A percentile compares a stretch with the other conserved stretches of the same genome.
Evolutionary conservation across 2,888 invertebrate genomes (phyloP).

Genomic region (Orthonychiurus folsomi): DNA sequence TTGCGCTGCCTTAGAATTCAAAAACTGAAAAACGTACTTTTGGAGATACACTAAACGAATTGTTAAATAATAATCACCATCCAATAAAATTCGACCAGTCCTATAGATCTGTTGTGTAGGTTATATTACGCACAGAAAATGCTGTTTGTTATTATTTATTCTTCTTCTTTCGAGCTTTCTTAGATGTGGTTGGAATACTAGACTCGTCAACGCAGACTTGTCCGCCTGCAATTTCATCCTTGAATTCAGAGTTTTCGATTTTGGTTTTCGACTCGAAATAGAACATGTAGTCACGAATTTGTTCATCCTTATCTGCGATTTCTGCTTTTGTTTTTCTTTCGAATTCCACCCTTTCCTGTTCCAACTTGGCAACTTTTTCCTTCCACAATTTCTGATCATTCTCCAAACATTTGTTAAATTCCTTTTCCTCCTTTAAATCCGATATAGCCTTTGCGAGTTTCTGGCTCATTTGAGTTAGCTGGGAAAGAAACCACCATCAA

Average conservation of each 20-base stretch:
- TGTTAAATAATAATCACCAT: too few species aligned
- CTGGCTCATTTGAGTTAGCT: slow-evolving; percentile 40
- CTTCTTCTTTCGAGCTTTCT: not conserved
- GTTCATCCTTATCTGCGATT: slow-evolving; percentile 77
- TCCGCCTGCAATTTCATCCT: slow-evolving; percentile 55
- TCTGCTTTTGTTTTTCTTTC: slow-evolving; percentile 50
- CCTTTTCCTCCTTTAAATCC: slow-evolving; percentile 73
- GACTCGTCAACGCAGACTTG: slow-evolving; percentile 48
- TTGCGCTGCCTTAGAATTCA: too few species aligned
- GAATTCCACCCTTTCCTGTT: slow-evolving; percentile 47
- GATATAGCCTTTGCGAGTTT: slow-evolving; percentile 57
- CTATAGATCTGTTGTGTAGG: too few species aligned
- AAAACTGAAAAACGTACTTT: too few species aligned
- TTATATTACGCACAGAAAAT: too few species aligned
- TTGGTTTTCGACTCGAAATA: slow-evolving; percentile 78
- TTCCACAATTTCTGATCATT: slow-evolving; percentile 68
- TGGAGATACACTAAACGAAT: too few species aligned
- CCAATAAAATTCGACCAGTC: too few species aligned
- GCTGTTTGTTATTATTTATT: too few species aligned
- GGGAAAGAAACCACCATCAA: slow-evolving; percentile 16
- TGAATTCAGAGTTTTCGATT: slow-evolving; percentile 51
- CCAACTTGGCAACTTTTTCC: slow-evolving; percentile 52
- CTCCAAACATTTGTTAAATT: slow-evolving; percentile 67
- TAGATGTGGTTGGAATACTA: not conserved
- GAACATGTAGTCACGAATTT: slow-evolving; percentile 92